phyloP scores from a whole-genome alignment of 2,797 vertebrate species.

The Pangasius djambal region DNA sequence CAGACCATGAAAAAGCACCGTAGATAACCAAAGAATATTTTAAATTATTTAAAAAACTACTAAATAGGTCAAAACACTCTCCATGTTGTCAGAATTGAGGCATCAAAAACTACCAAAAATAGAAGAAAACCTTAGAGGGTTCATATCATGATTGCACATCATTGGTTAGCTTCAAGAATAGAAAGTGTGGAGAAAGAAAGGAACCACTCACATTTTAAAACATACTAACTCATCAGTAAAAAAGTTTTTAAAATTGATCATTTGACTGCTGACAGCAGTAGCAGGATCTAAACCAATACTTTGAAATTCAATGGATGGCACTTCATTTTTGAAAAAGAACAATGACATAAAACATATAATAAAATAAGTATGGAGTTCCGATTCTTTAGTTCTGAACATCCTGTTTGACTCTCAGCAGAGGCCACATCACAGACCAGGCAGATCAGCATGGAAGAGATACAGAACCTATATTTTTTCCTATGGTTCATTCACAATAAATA shows the following conservation, averaged over 20 bases:
- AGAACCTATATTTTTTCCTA: not conserved
- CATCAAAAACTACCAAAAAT: not conserved
- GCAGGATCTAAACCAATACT: not conserved
- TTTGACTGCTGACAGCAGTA: not conserved
- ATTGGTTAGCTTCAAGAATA: not conserved
- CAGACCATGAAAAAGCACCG: not conserved
- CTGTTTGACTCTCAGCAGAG: not conserved
- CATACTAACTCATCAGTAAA: not conserved
- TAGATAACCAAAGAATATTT: not conserved
- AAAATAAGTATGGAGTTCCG: not conserved
- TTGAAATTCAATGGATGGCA: not conserved
- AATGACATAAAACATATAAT: not conserved
- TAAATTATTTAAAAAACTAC: not conserved
- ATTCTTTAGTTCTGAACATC: not conserved
- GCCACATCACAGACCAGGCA: not conserved
- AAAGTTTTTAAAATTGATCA: not conserved
- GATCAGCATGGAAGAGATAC: not conserved
- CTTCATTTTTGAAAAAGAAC: not conserved
- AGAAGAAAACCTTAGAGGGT: not conserved
- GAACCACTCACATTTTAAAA: not conserved
- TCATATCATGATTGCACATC: not conserved
- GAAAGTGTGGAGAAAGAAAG: not conserved
- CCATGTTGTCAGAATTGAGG: not conserved
- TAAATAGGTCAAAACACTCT: not conserved
- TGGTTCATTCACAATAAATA: not conserved